These are phyloP conservation scores for Argyrosomus regius DNA, from an alignment of 2,797 vertebrate species.

Conservation along the genomic window DNA sequence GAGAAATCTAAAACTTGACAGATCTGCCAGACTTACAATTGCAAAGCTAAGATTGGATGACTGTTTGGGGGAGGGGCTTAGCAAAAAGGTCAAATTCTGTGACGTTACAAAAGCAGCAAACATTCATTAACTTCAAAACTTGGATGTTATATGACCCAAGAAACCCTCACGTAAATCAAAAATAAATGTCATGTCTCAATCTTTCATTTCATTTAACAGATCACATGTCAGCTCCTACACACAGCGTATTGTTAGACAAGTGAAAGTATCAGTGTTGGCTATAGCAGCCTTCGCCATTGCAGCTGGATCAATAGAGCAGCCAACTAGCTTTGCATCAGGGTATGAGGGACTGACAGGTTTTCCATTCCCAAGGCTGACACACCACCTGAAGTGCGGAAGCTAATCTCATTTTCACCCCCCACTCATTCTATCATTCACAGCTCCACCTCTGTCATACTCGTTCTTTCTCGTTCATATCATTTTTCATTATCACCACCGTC, in stretches of 20 bases:
- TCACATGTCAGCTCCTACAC: constrained; percentile 9
- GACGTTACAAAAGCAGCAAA: constrained; percentile 1
- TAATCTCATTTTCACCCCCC: constrained; percentile 67
- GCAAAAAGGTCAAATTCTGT: background rate
- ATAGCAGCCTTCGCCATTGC: constrained; percentile 49
- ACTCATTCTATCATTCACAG: constrained; percentile 56
- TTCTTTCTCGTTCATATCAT: constrained; percentile 64
- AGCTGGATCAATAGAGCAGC: constrained; percentile 63
- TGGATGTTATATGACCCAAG: background rate
- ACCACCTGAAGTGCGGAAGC: constrained; percentile 62
- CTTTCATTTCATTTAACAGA: constrained; percentile 24
- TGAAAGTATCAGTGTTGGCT: constrained; percentile 35
- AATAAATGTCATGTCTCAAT: background rate
- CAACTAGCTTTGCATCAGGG: constrained; percentile 57
- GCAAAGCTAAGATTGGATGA: background rate
- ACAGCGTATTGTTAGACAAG: constrained; percentile 30
- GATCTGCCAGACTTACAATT: background rate
- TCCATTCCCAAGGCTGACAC: constrained; percentile 66
- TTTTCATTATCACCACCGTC: constrained; percentile 65
- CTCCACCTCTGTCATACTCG: constrained; percentile 58
- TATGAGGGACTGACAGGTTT: constrained; percentile 53
- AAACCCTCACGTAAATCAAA: constrained; percentile 1
- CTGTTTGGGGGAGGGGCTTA: background rate
- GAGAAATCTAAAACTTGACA: background rate
- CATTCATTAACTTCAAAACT: background rate